Percentiles rank a stretch among this genome's conserved stretches.
phyloP scores from a whole-genome alignment of 2,113 vertebrate genomes.

The Heteronetta atricapilla region DNA sequence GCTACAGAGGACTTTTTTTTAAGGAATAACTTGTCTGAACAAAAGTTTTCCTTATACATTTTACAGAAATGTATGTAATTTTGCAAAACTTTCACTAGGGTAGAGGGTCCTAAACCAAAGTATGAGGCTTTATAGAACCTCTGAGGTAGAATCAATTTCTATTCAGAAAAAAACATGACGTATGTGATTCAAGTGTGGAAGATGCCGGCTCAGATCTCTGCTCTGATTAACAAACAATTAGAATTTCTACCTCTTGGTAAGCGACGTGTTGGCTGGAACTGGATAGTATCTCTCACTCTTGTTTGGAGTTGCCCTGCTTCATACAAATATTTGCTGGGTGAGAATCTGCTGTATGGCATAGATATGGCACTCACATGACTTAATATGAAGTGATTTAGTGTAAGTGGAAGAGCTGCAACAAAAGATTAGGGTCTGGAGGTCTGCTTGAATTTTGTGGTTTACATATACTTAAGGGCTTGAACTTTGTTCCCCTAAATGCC shows the following conservation, averaged over 20 bases:
- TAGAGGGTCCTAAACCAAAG: not conserved
- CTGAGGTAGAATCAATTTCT: not conserved
- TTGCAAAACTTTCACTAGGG: not conserved
- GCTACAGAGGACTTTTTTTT: not conserved
- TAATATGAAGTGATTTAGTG: not conserved
- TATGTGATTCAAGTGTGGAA: not conserved
- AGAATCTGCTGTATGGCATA: not conserved
- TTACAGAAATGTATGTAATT: not conserved
- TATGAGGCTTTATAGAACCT: not conserved
- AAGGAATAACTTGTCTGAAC: not conserved
- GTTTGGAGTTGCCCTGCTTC: not conserved
- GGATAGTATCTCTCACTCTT: slow-evolving; percentile 1
- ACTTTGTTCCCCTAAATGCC: not conserved
- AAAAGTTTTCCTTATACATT: not conserved
- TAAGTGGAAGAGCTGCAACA: not conserved
- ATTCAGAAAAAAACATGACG: not conserved
- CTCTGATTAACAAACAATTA: not conserved
- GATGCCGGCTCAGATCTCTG: not conserved
- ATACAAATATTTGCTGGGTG: not conserved
- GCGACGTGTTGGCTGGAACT: not conserved
- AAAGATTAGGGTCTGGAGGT: not conserved
- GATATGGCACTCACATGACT: not conserved
- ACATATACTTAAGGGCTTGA: not conserved
- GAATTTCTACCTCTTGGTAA: not conserved
- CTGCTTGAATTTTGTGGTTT: not conserved